Evolutionary conservation across 2,888 invertebrate species (phyloP), one percentile per base, ranked within the genome.

Genomic region (Meloe dianella): DNA sequence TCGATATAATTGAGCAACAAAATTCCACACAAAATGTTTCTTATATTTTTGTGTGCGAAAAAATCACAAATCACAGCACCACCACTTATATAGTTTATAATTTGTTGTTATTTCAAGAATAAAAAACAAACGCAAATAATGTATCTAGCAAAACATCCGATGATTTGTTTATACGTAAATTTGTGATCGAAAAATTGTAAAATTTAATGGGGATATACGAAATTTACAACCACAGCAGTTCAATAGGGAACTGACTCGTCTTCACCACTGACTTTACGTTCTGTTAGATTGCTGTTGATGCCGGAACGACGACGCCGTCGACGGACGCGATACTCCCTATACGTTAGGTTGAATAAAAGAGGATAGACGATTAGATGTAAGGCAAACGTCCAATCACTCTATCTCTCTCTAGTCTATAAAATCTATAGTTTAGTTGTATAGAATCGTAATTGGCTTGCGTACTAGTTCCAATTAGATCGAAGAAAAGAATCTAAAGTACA

Each of bases 191-290:
- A 41, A n/a, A 41, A 41, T n/a, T n/a, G n/a, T n/a, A 38, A 38
- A 38, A 38, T 14, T 38, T 12, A 10, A 32, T 32, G 12, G 12
- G 9, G 9, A 10, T 32, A 32, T 32, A 32, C 32, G 32, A 32
- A 32, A 32, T 8, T 30, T 30, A 8, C 35, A 2, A 35, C 12
- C 3, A 17, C n/a, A 6, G 4, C 41, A n/a, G 41, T 41, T 41
- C 41, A 41, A 41, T 41, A 41, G 17, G 41, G 41, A 41, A 41
- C 41, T 41, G 41, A 41, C 41, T 41, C 41, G 41, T 41, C 41
- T n/a, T 41, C 17, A 41, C 41, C 41, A 41, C 41, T 41, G 41
- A 41, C 17, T 41, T 41, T 17, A 41, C 41, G 41, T 41, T 41
- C 12, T 41, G 41, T 41, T 38, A n/a, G 14, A n/a, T 38, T 32